Evolutionary conservation across 1,140 invertebrate species (phyloP).

Genomic region (Ctenoplectra terminalis): DNA sequence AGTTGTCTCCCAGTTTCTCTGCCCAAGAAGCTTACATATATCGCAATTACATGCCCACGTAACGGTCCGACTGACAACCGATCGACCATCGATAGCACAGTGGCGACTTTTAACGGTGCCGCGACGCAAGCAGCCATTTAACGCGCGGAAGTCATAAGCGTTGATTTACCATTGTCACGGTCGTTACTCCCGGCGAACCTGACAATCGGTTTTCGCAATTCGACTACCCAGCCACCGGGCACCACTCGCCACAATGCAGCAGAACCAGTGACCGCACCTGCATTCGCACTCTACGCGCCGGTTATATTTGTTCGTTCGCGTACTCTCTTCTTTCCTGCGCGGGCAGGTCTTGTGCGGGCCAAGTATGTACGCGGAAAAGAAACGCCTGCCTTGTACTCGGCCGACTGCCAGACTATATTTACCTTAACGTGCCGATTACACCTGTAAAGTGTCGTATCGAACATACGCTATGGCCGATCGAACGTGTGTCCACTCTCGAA

Average conservation of each 20-base stretch:
- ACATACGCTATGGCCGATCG: constrained; percentile 7
- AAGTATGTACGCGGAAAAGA: constrained; percentile 74
- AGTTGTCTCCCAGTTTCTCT: too few relatives aligned
- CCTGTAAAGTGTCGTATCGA: constrained; percentile 66
- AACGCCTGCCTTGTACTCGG: constrained; percentile 74
- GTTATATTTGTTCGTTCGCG: constrained; percentile 68
- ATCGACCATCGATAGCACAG: constrained; percentile 23
- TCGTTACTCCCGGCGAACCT: constrained; percentile 55
- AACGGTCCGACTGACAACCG: constrained; percentile 33
- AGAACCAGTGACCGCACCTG: constrained; percentile 64
- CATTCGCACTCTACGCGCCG: constrained; percentile 36
- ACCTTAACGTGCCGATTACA: constrained; percentile 75
- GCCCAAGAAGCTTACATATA: constrained; percentile 14
- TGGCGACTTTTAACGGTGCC: constrained; percentile 24
- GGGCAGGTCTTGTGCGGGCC: constrained; percentile 66
- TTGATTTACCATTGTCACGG: constrained; percentile 69
- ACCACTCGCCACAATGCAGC: constrained; percentile 40
- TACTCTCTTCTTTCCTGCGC: constrained; percentile 65
- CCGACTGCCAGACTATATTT: constrained; percentile 79
- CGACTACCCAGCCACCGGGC: constrained; percentile 10
- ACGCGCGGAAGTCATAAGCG: constrained; percentile 57
- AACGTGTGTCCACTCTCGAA: neutral
- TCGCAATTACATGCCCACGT: constrained; percentile 50
- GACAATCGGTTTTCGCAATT: constrained; percentile 61
- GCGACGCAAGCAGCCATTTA: constrained; percentile 21